Conservation (phyloP, 2,888 invertebrate genomes). For the Fragum sueziense region DNA sequence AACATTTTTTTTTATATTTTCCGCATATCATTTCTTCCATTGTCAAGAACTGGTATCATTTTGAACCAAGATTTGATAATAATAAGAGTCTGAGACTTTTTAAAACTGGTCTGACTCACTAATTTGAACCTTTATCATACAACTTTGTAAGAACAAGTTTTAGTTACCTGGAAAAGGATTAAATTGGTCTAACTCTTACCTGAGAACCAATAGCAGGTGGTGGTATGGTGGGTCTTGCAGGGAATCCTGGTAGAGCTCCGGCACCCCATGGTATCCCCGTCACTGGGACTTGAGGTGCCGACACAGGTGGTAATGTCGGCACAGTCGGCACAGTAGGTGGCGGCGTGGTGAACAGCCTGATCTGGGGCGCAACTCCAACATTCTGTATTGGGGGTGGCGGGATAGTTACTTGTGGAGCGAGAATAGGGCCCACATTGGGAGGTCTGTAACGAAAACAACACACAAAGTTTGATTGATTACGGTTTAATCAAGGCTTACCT, state of each 20-base stretch:
- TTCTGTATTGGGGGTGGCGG: neutral
- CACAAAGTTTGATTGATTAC: no score
- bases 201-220: neutral
- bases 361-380: constrained; percentile 28
- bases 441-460: constrained; percentile 27
- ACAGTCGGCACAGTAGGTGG: neutral
- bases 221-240: constrained; percentile 3
- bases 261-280: constrained; percentile 44
- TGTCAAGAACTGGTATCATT: no score
- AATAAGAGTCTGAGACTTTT: no score
- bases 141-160: no score
- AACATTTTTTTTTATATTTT: no score
- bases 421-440: constrained; percentile 44
- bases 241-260: constrained; percentile 35
- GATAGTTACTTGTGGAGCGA: neutral
- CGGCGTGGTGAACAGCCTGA: constrained; percentile 35
- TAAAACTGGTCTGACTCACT: no score
- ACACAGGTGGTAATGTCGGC: neutral
- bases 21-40: no score
- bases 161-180: no score
- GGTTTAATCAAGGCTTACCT: no score
- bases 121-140: no score
- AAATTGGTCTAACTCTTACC: constrained; percentile 22
- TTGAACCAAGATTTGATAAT: no score
- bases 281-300: neutral